Percentiles rank a stretch among this genome's conserved stretches.
Conservation (phyloP, 2,888 invertebrate species). For the Eubasilissa splendida region DNA sequence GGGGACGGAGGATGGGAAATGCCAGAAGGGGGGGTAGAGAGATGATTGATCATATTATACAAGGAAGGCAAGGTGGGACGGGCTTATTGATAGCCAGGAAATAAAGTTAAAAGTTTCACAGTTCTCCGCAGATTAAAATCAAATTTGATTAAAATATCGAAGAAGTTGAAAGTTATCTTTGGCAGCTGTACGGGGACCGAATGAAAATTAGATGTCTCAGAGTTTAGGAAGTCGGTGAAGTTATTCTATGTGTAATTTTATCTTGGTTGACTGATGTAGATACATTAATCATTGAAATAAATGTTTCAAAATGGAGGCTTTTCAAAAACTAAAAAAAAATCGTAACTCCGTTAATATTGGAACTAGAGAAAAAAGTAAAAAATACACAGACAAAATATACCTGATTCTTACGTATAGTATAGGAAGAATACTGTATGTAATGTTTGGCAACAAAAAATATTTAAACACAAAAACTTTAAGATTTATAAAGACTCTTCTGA, state of each 20-base stretch:
- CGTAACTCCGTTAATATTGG: too few species aligned
- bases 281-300: too few species aligned
- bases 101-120: constrained; percentile 13
- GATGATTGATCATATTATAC: constrained; percentile 37
- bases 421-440: too few species aligned
- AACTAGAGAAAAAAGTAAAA: too few species aligned
- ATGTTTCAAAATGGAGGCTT: too few species aligned
- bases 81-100: constrained; percentile 18
- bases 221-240: neutral
- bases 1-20: neutral
- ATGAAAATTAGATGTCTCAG: constrained; percentile 6
- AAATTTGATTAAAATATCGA: constrained; percentile 26
- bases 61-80: constrained; percentile 6
- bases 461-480: too few species aligned
- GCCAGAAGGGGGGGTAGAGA: constrained; percentile 2
- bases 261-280: too few species aligned
- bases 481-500: too few species aligned
- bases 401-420: too few species aligned
- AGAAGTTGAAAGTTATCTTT: neutral
- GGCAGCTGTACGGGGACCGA: neutral
- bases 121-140: constrained; percentile 22
- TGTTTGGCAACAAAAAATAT: too few species aligned
- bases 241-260: neutral
- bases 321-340: too few species aligned
- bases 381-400: too few species aligned